phyloP scores from a whole-genome alignment of 2,888 invertebrate genomes.

The Philopedon plagiatum region DNA sequence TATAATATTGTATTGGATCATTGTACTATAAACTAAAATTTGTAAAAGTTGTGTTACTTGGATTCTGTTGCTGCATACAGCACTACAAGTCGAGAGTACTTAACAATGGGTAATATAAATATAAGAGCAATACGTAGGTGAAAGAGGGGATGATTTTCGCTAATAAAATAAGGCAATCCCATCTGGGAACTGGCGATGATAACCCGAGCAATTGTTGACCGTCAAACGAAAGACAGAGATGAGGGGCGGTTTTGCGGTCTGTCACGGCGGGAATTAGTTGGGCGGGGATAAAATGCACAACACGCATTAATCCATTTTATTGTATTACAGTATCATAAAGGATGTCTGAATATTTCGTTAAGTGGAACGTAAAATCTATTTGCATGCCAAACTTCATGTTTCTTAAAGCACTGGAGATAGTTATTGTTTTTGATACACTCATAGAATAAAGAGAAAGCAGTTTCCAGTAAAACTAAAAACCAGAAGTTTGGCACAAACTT shows the following conservation, averaged over 20 bases:
- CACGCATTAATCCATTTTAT: neutral
- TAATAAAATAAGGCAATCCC: slow-evolving; percentile 60
- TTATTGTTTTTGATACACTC: too few species aligned
- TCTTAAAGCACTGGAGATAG: too few species aligned
- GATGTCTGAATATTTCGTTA: too few species aligned
- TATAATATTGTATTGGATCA: too few species aligned
- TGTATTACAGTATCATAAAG: too few species aligned
- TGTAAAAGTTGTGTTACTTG: neutral
- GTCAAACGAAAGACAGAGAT: slow-evolving; percentile 54
- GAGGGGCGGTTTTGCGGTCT: slow-evolving; percentile 53
- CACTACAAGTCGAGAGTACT: neutral
- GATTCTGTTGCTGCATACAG: neutral
- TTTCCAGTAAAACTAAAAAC: too few species aligned
- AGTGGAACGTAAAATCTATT: too few species aligned
- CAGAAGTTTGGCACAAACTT: too few species aligned
- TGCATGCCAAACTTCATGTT: too few species aligned
- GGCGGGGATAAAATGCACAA: slow-evolving; percentile 38
- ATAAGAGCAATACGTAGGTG: slow-evolving; percentile 12
- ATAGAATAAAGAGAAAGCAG: too few species aligned
- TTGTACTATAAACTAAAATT: too few species aligned
- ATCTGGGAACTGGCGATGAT: slow-evolving; percentile 59
- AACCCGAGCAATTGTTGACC: slow-evolving; percentile 61
- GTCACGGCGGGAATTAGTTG: slow-evolving; percentile 46
- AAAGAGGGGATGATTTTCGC: slow-evolving; percentile 49
- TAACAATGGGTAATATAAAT: slow-evolving; percentile 19